Conservation (phyloP, 2,113 vertebrate species). For the Megatriorchis doriae region DNA sequence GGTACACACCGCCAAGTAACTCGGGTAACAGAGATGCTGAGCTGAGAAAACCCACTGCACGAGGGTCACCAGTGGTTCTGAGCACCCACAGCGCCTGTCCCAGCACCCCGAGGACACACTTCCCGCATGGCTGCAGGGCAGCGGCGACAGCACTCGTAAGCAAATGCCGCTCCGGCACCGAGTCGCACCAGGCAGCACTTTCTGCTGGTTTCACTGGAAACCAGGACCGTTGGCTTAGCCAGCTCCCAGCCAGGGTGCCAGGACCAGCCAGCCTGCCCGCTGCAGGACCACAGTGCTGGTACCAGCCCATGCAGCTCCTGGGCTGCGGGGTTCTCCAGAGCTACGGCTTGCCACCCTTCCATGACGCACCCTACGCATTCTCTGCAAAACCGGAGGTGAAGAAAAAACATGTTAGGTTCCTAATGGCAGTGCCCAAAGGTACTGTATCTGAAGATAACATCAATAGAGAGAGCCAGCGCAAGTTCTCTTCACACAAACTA, state of each 20-base stretch:
- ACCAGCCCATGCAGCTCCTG: background rate
- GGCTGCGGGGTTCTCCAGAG: background rate
- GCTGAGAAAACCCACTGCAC: background rate
- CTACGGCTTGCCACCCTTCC: background rate
- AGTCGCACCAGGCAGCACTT: background rate
- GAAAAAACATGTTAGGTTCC: background rate
- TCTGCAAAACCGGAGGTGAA: background rate
- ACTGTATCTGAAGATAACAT: conserved; percentile 28
- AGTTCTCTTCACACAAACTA: conserved; percentile 14
- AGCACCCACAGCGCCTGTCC: background rate
- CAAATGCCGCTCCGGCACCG: background rate
- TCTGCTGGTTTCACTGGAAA: background rate
- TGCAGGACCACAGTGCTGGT: background rate
- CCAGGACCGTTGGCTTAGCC: background rate
- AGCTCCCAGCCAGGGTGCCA: background rate
- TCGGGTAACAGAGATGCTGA: rapidly evolving
- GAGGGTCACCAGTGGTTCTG: background rate
- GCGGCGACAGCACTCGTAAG: rapidly evolving
- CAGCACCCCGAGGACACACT: background rate
- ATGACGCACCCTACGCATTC: background rate
- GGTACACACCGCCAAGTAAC: too few relatives aligned
- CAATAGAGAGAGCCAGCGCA: background rate
- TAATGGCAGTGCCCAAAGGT: background rate
- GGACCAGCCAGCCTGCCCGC: rapidly evolving
- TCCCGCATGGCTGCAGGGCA: background rate